Conservation (phyloP, 1,140 invertebrate species). For the Zaprionus ghesquierei region DNA sequence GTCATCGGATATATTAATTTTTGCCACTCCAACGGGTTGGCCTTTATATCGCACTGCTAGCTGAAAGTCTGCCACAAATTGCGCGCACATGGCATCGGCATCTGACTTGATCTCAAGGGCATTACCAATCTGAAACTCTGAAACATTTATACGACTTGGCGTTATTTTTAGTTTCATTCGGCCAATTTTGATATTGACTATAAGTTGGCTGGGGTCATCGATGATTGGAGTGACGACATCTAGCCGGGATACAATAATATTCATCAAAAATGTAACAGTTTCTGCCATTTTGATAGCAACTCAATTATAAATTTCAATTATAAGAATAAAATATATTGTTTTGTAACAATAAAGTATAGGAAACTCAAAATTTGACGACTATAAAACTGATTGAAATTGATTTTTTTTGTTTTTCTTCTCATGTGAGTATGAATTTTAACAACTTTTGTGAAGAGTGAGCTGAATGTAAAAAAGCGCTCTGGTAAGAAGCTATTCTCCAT, state of each 20-base stretch:
- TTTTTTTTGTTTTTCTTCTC: too few species aligned
- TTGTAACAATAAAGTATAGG: background rate
- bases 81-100: background rate
- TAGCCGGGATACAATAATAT: slow-evolving; percentile 33
- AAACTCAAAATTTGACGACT: background rate
- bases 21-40: background rate
- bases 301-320: slow-evolving; percentile 4
- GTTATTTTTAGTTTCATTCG: slow-evolving; percentile 3
- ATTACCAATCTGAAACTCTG: slow-evolving; percentile 9
- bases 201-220: background rate
- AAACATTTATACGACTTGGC: slow-evolving; percentile 55
- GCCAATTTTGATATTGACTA: slow-evolving; percentile 8
- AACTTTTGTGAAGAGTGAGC: too few species aligned
- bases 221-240: slow-evolving; percentile 12
- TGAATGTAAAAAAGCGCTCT: too few species aligned
- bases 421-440: too few species aligned
- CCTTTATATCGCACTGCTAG: background rate
- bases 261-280: slow-evolving; percentile 25
- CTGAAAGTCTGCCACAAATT: background rate
- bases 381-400: background rate
- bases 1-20: background rate
- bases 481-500: too few species aligned
- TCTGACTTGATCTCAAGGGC: background rate
- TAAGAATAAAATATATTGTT: too few species aligned
- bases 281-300: background rate